Conservation (phyloP, 2,888 invertebrate genomes). For the Cepaea hortensis region DNA sequence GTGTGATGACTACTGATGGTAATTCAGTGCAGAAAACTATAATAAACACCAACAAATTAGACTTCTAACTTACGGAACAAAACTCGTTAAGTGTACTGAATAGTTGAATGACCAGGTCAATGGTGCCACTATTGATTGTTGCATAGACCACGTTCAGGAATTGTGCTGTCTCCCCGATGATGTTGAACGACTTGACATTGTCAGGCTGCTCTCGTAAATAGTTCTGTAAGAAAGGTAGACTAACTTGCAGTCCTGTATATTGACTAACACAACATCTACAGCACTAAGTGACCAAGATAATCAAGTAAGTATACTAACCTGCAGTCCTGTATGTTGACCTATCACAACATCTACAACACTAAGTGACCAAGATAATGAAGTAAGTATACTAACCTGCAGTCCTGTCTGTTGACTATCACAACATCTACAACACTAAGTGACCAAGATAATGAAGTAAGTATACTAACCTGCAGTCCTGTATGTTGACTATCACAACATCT, state of each 20-base stretch:
- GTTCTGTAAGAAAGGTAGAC: constrained; percentile 61
- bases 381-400: constrained; percentile 67
- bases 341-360: constrained; percentile 63
- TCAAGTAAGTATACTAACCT: constrained; percentile 60
- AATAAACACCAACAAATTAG: background rate
- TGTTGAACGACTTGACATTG: constrained; percentile 76
- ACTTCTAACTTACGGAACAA: constrained; percentile 70
- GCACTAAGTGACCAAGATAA: background rate
- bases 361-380: background rate
- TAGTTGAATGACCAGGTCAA: constrained; percentile 74
- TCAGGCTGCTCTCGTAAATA: constrained; percentile 76
- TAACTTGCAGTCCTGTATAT: constrained; percentile 73
- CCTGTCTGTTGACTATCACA: constrained; percentile 76
- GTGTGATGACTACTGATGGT: too few species aligned
- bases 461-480: too few species aligned
- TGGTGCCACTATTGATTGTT: constrained; percentile 72
- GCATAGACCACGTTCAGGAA: constrained; percentile 76
- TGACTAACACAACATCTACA: constrained; percentile 73
- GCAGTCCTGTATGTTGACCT: constrained; percentile 74
- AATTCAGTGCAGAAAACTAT: too few species aligned
- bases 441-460: too few species aligned
- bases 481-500: too few species aligned
- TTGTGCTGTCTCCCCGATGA: constrained; percentile 75
- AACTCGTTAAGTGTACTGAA: constrained; percentile 76
- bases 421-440: too few species aligned